Conservation (phyloP, 2,888 invertebrate species). For the Hypolimnas misippus region DNA sequence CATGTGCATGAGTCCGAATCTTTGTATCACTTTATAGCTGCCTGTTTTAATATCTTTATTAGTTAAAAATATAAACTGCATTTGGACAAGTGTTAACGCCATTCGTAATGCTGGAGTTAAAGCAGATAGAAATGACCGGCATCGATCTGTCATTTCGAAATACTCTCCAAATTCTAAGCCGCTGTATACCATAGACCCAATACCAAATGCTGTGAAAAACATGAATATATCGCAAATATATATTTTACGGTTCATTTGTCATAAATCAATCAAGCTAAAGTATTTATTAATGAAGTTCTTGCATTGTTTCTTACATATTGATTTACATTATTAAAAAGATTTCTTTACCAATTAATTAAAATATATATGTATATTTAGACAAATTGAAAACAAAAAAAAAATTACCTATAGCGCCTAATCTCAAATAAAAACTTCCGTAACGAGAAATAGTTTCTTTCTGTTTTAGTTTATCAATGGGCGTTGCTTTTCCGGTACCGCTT, state of each 20-base stretch:
- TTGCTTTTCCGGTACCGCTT: constrained; percentile 62
- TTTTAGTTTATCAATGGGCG: constrained; percentile 66
- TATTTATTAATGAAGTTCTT: too few relatives aligned
- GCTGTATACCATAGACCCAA: constrained; percentile 89
- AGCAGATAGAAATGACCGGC: constrained; percentile 87
- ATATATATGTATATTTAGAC: neutral
- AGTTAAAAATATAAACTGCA: constrained; percentile 97
- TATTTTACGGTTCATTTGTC: too few relatives aligned
- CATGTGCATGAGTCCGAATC: constrained; percentile 97
- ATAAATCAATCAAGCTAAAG: too few relatives aligned
- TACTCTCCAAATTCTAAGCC: constrained; percentile 89
- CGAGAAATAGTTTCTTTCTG: constrained; percentile 76
- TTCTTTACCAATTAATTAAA: constrained; percentile 5
- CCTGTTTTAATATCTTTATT: constrained; percentile 88
- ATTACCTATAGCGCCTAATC: constrained; percentile 92
- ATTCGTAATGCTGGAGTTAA: constrained; percentile 92
- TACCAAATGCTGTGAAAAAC: constrained; percentile 75
- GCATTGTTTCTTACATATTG: too few relatives aligned
- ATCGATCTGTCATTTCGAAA: constrained; percentile 88
- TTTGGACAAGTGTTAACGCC: constrained; percentile 93
- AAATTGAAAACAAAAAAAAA: constrained; percentile 9
- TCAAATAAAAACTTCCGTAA: constrained; percentile 94
- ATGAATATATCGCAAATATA: neutral
- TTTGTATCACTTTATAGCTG: constrained; percentile 87
- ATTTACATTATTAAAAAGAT: too few relatives aligned